Evolutionary conservation across 1,140 invertebrate genomes (phyloP), one percentile per base, ranked within the genome.

Genomic region (Euglossa dilemma): DNA sequence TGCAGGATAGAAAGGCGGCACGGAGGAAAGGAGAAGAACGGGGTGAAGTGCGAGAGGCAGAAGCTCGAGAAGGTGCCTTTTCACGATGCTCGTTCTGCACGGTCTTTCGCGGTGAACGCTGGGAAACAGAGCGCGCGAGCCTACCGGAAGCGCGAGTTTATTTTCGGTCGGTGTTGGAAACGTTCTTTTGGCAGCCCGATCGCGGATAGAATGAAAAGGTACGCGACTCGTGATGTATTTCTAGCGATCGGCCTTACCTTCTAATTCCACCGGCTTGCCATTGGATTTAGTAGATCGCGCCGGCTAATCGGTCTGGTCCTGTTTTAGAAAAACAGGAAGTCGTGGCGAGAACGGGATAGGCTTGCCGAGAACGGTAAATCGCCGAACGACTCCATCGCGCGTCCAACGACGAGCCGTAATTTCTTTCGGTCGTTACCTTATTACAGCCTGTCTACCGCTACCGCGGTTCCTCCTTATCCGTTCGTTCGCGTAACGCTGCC

Each of bases 121-220:
- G 71, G 70, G 76, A 83, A 87, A 77, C 57, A 77, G 61, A 61
- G 47, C 28, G 47, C 28, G 36, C 71, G 78, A 80, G 78, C 81
- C 81, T 87, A 87, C 86, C 86, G 83, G 86, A 88, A 88, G 75
- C 73, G 70, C 64, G 75, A 82, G 87, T 88, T 88, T 88, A 88
- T 88, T 88, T 88, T 73, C 67, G 83, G 87, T n/a, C 20, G 80
- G 64, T 61, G 87, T 88, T 85, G 78, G 85, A 83, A 85, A 75
- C 87, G 87, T 83, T 88, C 83, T 81, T 88, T 88, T 88, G 87
- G 83, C 83, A 88, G 83, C 87, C 75, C 59, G 73, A 81, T 75
- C 64, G 71, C 74, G 73, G 63, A 80, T 56, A 67, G 72, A 80
- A 85, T 88, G 61, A 47, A 85, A 84, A 72, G 74, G 61, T 64